These are phyloP conservation scores for Musca vetustissima DNA, from an alignment of 1,140 invertebrate species.

Conservation along the genomic window DNA sequence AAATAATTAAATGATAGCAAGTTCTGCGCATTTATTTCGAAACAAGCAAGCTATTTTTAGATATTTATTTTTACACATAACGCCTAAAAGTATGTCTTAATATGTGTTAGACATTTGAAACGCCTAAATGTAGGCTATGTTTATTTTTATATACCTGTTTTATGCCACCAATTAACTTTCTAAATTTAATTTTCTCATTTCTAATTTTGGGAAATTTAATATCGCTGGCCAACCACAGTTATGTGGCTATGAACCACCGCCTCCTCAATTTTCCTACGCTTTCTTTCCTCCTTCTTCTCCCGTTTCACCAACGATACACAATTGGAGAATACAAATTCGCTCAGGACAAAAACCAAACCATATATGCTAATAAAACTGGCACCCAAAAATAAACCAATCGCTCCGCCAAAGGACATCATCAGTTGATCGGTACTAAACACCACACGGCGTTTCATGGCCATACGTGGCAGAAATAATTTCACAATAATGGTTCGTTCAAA, in stretches of 20 bases:
- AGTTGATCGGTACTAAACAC: slow-evolving; percentile 51
- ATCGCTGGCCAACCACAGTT: neutral
- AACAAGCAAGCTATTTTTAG: too few relatives aligned
- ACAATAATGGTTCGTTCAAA: slow-evolving; percentile 44
- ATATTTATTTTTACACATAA: too few relatives aligned
- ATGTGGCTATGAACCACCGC: neutral
- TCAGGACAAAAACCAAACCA: slow-evolving; percentile 36
- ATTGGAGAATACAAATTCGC: slow-evolving; percentile 11
- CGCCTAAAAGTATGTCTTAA: neutral
- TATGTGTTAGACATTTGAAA: neutral
- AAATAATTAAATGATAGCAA: too few relatives aligned
- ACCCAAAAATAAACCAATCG: slow-evolving; percentile 48
- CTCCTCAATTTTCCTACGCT: neutral
- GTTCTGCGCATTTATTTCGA: too few relatives aligned
- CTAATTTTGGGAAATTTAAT: slow-evolving; percentile 13
- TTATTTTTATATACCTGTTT: neutral
- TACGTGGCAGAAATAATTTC: slow-evolving; percentile 40
- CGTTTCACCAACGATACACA: neutral
- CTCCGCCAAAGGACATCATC: slow-evolving; percentile 49
- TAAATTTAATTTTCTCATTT: neutral
- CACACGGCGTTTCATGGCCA: slow-evolving; percentile 47
- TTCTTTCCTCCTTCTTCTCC: neutral
- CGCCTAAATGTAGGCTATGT: neutral
- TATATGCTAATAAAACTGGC: slow-evolving; percentile 51
- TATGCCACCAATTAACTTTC: too few relatives aligned